Evolutionary conservation across 2,797 vertebrate genomes (phyloP).

Genomic region (Periophthalmus magnuspinnatus): DNA sequence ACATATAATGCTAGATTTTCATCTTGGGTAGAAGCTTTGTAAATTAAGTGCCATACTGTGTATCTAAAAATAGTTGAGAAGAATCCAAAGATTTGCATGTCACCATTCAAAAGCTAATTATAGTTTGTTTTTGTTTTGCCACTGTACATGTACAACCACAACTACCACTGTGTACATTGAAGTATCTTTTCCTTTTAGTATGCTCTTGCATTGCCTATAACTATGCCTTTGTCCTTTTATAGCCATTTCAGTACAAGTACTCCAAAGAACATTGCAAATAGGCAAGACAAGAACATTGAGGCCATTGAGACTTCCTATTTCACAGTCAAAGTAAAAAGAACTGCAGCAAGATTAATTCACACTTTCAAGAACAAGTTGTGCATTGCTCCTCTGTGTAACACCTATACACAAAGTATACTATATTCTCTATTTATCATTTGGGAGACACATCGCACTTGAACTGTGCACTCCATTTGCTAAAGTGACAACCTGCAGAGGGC

Average conservation of each 20-base stretch:
- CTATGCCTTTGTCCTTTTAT: not conserved
- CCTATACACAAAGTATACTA: not conserved
- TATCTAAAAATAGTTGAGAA: too few species aligned
- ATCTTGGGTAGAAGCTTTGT: too few species aligned
- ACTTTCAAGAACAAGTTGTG: slow-evolving; percentile 12
- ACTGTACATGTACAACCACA: not conserved
- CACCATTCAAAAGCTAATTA: not conserved
- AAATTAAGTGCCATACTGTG: too few species aligned
- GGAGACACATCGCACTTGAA: not conserved
- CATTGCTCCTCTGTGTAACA: slow-evolving; percentile 11
- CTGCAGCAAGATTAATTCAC: slow-evolving; percentile 19
- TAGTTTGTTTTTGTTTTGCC: not conserved
- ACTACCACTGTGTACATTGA: not conserved
- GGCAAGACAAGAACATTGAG: not conserved
- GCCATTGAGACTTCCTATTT: not conserved
- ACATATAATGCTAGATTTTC: too few species aligned
- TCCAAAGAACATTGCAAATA: not conserved
- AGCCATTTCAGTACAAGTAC: not conserved
- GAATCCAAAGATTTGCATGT: too few species aligned
- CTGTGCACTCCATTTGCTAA: slow-evolving; percentile 9
- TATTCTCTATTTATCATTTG: slow-evolving; percentile 7
- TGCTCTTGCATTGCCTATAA: not conserved
- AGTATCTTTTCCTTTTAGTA: not conserved
- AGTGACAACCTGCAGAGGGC: slow-evolving; percentile 11
- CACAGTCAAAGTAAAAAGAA: slow-evolving; percentile 5